Base-by-base conservation (phyloP, 2,797 vertebrate species). In the Cephalopachus bancanus region DNA sequence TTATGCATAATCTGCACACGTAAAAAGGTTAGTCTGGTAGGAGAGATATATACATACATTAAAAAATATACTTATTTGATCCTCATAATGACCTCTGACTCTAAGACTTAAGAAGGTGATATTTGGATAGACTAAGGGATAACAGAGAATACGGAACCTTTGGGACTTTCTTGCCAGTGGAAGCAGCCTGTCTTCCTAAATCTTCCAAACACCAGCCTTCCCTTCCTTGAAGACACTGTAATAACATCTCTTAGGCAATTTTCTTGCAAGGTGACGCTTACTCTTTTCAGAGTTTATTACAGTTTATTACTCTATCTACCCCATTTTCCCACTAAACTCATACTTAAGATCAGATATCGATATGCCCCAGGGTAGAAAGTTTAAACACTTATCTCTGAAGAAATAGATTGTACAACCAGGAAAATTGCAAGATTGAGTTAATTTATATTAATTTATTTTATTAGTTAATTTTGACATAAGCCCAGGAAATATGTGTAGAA, bases 391-490 rank as follows among this genome's bases (percentile, higher is more conserved):
- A 65, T 26, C n/a, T 83, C 14, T 69, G 44, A 72, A 81, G 17
- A 64, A 59, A 59, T n/a, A 69, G 6, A 6, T 76, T 49, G 26
- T 20, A 17, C 1, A 37, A 65, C 15, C 26, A 72, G 92, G 59
- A 92, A 20, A 84, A 92, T 3, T 64, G 0, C 0, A 67, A 80
- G 3, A 60, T 53, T 81, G 80, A 28, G 4, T 37, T 69, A 37
- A 94, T 78, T 72, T 69, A 30, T 55, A 24, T 30, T 83, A 51
- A 53, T 33, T 80, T 60, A 37, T n/a, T 83, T 67, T 62, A 49
- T 94, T 28, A n/a, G 78, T 84, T 75, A 87, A 37, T 85, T 67
- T 30, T 95, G 57, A 16, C 51, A 62, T 69, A 93, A 79, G 59
- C 5, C 11, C 78, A 90, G 22, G 22, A 79, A 83, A 85, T 71